Percentiles rank a stretch among this genome's conserved stretches.
phyloP scores from a whole-genome alignment of 2,888 invertebrate species.

The Sympetrum striolatum region DNA sequence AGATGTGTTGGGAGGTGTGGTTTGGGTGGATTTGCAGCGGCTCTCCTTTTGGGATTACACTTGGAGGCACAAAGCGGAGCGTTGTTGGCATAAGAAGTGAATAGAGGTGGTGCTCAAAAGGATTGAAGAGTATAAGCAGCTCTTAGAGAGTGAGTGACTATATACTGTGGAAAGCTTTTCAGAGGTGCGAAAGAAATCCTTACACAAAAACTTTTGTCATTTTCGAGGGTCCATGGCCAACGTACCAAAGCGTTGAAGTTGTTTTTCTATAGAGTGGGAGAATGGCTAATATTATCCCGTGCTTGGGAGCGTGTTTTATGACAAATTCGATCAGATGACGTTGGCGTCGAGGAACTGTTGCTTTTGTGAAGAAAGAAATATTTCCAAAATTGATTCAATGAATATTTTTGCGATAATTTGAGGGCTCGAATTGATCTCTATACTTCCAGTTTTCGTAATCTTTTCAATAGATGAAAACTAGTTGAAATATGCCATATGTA shows the following conservation, averaged over 20 bases:
- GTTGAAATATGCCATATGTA: too few species aligned
- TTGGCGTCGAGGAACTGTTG: too few species aligned
- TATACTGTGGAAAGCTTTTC: constrained; percentile 17
- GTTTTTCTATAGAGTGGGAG: not conserved
- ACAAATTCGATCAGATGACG: not conserved
- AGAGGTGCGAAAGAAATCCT: constrained; percentile 40
- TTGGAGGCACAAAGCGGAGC: constrained; percentile 18
- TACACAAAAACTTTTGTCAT: not conserved
- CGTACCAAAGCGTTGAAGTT: not conserved
- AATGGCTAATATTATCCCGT: not conserved
- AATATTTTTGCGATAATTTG: too few species aligned
- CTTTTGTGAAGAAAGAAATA: too few species aligned
- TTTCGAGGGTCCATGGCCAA: not conserved
- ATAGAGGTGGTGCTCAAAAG: constrained; percentile 18
- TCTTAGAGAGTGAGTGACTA: constrained; percentile 6
- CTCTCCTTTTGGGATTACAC: constrained; percentile 25
- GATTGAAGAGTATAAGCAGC: constrained; percentile 23
- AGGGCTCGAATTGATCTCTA: too few species aligned
- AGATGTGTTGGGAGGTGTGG: not conserved
- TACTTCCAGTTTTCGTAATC: too few species aligned
- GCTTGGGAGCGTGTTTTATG: not conserved
- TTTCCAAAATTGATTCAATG: too few species aligned
- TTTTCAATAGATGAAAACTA: too few species aligned
- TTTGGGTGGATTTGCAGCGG: constrained; percentile 9
- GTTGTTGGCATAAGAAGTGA: constrained; percentile 12